Base-by-base conservation (phyloP, 2,113 vertebrate genomes). In the Peromyscus maniculatus region DNA sequence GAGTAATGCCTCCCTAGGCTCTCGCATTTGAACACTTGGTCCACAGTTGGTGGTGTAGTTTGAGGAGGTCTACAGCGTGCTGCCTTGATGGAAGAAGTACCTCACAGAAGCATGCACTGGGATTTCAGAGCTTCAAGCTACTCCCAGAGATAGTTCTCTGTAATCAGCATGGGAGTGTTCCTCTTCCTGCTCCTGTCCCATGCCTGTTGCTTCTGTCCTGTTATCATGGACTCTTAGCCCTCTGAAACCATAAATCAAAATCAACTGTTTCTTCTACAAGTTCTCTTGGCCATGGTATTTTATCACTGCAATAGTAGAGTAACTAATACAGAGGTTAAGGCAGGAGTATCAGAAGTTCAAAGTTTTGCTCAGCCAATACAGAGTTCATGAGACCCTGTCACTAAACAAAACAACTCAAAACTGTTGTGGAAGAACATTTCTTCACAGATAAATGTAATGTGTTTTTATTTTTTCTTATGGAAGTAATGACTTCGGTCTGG, bases 21-120 rank as follows among this genome's bases (percentile, higher is more conserved):
- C 33, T 62, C 36, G 36, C 6, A 39, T 62, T 16, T 39, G 55
- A 57, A 62, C 36, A 15, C 12, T 62, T 83, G 55, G 55, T 59
- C 36, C 11, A 83, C 1, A 3, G 13, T 15, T 49, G 12, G 10
- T 39, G 33, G 3, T 62, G 55, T 3, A 5, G 21, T 16, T 39
- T 83, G 36, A n/a, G 22, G 5, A 39, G 5, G 3, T 83, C 19
- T 59, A 59, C 21, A 82, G 36, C 5, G 6, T 62, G 57, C 26
- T 6, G 22, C 7, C 36, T 62, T 39, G 59, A 13, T 39, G 57
- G 57, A 39, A 24, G 26, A 62, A 62, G 22, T 39, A 39, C 22
- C 28, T 39, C 22, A 4, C 80, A 16, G 22, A 83, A 22, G 0
- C 3, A 0, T 62, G 7, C 36, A 62, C n/a, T 26, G 12, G 24